phyloP scores from a whole-genome alignment of 2,113 vertebrate species.

The Rhinoptilus africanus region DNA sequence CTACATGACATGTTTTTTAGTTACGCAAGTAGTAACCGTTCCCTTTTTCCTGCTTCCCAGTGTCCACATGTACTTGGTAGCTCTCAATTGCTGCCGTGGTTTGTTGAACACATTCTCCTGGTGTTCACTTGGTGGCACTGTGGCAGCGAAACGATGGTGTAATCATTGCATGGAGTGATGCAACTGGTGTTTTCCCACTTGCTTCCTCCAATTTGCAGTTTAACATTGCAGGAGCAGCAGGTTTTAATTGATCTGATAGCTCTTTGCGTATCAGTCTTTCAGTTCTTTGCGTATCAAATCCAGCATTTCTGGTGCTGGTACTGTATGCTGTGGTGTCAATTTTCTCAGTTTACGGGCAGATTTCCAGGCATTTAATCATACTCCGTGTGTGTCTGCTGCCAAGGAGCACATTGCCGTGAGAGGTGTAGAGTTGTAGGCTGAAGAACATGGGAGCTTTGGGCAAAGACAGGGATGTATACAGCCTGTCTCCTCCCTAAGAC shows the following conservation, averaged over 20 bases:
- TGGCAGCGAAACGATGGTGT: neutral
- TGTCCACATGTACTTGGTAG: neutral
- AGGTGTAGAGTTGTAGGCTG: too few relatives aligned
- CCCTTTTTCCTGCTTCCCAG: neutral
- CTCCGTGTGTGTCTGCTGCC: accelerated
- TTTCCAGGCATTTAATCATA: neutral
- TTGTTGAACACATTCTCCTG: neutral
- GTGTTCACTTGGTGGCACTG: neutral
- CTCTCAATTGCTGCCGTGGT: neutral
- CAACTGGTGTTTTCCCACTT: neutral
- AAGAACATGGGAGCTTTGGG: neutral
- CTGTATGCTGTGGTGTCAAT: accelerated
- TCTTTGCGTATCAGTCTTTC: neutral
- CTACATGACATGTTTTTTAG: neutral
- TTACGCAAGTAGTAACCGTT: neutral
- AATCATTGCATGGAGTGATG: neutral
- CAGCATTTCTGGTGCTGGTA: neutral
- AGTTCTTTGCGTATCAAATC: neutral
- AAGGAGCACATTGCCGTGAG: neutral
- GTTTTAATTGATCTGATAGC: neutral
- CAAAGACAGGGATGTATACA: accelerated
- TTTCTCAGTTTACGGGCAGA: neutral
- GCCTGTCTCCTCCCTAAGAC: accelerated
- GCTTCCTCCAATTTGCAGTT: neutral
- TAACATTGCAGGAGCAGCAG: neutral